A percentile compares a stretch with the other conserved stretches of the same genome.
Evolutionary conservation across 2,888 invertebrate species (phyloP).

Genomic region (Sialis fuliginosa): DNA sequence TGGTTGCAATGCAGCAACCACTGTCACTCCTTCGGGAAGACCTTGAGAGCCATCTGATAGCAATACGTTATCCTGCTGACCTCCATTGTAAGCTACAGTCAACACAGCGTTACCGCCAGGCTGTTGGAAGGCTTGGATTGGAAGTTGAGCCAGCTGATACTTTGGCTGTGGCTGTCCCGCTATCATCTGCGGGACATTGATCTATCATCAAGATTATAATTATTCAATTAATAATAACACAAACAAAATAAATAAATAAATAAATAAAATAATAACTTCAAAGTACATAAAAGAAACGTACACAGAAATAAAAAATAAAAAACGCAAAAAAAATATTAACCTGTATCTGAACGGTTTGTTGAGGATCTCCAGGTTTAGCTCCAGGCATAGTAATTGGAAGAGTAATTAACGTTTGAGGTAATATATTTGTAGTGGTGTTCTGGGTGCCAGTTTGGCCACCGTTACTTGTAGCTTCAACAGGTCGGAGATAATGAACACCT

Average conservation of each 20-base stretch:
- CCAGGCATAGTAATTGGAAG: conserved; percentile 62
- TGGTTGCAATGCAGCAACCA: conserved; percentile 46
- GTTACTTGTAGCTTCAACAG: conserved; percentile 28
- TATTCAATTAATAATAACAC: background rate
- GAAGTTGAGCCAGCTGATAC: conserved; percentile 56
- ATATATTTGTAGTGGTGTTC: conserved; percentile 17
- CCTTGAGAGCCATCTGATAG: conserved; percentile 27
- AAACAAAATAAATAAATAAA: background rate
- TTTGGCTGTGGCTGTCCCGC: conserved; percentile 32
- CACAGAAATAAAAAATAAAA: too few relatives aligned
- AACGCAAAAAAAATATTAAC: conserved; percentile 19
- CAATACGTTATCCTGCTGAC: conserved; percentile 28
- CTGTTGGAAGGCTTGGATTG: conserved; percentile 57
- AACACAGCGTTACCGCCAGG: conserved; percentile 37
- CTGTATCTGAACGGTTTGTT: conserved; percentile 64
- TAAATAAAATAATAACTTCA: background rate
- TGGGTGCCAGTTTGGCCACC: conserved; percentile 11
- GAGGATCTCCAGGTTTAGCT: conserved; percentile 55
- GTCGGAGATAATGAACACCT: conserved; percentile 56
- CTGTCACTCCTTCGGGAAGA: conserved; percentile 43
- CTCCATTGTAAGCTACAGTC: conserved; percentile 54
- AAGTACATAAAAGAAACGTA: too few relatives aligned
- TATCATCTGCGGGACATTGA: background rate
- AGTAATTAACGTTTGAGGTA: conserved; percentile 51
- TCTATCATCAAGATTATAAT: background rate